Evolutionary conservation across 2,888 invertebrate species (phyloP).

Genomic region (Amblyteles armatorius): DNA sequence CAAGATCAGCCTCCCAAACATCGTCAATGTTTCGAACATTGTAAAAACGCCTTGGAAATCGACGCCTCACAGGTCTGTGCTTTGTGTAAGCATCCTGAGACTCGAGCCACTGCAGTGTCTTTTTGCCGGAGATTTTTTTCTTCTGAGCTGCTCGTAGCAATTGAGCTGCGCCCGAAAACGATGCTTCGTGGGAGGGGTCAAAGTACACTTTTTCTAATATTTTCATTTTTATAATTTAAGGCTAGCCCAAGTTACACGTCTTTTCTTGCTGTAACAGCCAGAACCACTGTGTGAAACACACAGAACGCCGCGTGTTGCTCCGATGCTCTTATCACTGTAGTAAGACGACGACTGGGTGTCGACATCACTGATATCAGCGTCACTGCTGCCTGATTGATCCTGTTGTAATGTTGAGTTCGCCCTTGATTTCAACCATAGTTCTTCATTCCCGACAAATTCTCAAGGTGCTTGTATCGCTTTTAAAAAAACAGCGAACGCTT

Average conservation of each 20-base stretch:
- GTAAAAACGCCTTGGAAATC: constrained; percentile 45
- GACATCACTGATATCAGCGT: constrained; percentile 10
- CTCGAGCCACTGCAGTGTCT: background rate
- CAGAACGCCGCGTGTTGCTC: background rate
- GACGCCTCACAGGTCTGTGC: constrained; percentile 46
- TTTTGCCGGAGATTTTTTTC: constrained; percentile 32
- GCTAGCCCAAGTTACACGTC: constrained; percentile 14
- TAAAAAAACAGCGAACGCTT: constrained; percentile 15
- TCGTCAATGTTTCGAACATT: constrained; percentile 38
- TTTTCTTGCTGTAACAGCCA: background rate
- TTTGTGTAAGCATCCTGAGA: constrained; percentile 61
- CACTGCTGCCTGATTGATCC: background rate
- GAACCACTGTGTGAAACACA: background rate
- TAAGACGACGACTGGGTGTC: background rate
- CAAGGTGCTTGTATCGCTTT: background rate
- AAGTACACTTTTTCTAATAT: constrained; percentile 18
- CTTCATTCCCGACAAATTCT: constrained; percentile 33
- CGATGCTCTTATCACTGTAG: background rate
- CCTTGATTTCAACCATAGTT: constrained; percentile 3
- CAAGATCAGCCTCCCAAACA: constrained; percentile 47
- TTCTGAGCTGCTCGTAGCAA: constrained; percentile 43
- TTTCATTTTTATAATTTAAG: constrained; percentile 25
- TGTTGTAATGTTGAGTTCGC: background rate
- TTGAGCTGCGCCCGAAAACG: constrained; percentile 25
- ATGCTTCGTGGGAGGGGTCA: background rate